Evolutionary conservation across 2,797 vertebrate genomes (phyloP).

Genomic region (Gambusia yucatana): DNA sequence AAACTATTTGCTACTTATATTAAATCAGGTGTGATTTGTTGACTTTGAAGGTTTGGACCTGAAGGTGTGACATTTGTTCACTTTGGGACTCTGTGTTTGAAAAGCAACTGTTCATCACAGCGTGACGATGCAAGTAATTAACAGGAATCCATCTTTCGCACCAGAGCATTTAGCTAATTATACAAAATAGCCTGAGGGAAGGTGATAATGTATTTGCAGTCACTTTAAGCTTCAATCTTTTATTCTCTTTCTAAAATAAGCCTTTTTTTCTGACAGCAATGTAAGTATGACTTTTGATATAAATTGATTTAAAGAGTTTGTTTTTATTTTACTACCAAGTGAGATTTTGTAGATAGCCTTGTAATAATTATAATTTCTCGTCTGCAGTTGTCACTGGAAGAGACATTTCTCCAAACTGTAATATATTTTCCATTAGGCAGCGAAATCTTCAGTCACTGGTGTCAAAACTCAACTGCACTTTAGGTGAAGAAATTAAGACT

Average conservation of each 20-base stretch:
- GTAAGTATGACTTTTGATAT: not conserved
- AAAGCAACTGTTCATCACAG: slow-evolving; percentile 4
- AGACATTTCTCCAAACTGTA: not conserved
- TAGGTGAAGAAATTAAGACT: not conserved
- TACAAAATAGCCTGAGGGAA: not conserved
- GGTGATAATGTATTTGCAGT: not conserved
- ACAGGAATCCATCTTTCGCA: slow-evolving; percentile 6
- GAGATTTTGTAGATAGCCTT: not conserved
- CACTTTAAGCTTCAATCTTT: not conserved
- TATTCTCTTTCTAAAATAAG: not conserved
- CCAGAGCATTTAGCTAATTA: slow-evolving; percentile 9
- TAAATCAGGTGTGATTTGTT: not conserved
- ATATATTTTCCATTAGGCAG: not conserved
- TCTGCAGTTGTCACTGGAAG: not conserved
- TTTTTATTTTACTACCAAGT: not conserved
- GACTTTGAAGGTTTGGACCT: not conserved
- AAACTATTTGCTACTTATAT: not conserved
- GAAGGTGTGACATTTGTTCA: not conserved
- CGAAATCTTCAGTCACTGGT: not conserved
- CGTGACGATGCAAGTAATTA: slow-evolving; percentile 1
- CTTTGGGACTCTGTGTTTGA: not conserved
- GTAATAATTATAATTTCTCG: not conserved
- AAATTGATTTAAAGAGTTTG: not conserved
- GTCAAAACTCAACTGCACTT: not conserved
- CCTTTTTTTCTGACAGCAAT: not conserved